phyloP scores from a whole-genome alignment of 2,113 vertebrate species.

The Danionella cerebrum region DNA sequence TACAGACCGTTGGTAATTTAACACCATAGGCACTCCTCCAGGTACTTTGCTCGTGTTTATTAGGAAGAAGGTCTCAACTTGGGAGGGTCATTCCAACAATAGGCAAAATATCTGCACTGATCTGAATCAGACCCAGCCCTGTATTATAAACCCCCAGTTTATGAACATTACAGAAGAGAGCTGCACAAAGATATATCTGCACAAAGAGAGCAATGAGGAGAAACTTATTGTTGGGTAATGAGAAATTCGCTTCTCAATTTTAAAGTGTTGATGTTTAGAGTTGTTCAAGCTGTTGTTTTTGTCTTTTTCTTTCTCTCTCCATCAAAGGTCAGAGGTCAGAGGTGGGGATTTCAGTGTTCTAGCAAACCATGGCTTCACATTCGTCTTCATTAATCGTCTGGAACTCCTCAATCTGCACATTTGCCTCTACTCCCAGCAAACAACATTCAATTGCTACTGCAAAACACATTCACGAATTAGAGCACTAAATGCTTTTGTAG shows the following conservation, averaged over 20 bases:
- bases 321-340: constrained; percentile 55
- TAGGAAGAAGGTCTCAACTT: constrained; percentile 52
- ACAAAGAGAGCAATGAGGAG: neutral
- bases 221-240: neutral
- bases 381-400: constrained; percentile 63
- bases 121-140: constrained; percentile 43
- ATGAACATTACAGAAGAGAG: no score
- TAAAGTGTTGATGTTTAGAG: constrained; percentile 17
- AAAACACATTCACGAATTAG: no score
- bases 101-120: constrained; percentile 32
- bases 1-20: constrained; percentile 58
- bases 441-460: neutral
- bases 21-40: constrained; percentile 52
- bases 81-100: constrained; percentile 27
- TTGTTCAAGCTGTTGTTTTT: constrained; percentile 23
- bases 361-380: constrained; percentile 41
- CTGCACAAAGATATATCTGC: no score
- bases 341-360: constrained; percentile 41
- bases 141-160: neutral
- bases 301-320: neutral
- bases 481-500: no score
- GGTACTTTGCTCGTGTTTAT: constrained; percentile 40
- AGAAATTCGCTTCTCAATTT: neutral
- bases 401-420: constrained; percentile 52
- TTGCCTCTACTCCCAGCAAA: neutral